Percentiles rank a stretch among this genome's conserved stretches.
phyloP scores from a whole-genome alignment of 2,113 vertebrate genomes.

The Microcebus ravelobensis region DNA sequence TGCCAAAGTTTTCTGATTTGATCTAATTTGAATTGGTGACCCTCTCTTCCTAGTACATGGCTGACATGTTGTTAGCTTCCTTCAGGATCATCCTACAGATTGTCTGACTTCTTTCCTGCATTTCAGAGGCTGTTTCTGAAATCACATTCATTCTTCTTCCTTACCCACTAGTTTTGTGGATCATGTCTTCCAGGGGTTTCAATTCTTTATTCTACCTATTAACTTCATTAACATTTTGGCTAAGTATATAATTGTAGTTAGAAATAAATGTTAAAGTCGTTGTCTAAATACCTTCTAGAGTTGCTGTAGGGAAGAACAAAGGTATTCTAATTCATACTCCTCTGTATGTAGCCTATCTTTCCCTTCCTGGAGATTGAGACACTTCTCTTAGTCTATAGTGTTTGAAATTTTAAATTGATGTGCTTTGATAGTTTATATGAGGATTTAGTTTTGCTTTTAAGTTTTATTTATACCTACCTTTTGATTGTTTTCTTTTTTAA shows the following conservation, averaged over 20 bases:
- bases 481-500: background rate
- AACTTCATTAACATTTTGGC: background rate
- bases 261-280: background rate
- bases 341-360: background rate
- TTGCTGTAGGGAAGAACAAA: background rate
- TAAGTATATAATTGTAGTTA: background rate
- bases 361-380: background rate
- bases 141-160: background rate
- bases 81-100: background rate
- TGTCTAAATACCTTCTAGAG: background rate
- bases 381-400: background rate
- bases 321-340: background rate
- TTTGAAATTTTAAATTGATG: background rate
- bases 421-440: background rate
- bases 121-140: background rate
- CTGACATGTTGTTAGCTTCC: background rate
- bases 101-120: background rate
- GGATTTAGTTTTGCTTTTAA: background rate
- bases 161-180: background rate
- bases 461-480: background rate
- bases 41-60: background rate
- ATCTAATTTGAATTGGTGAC: background rate
- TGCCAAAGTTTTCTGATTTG: background rate
- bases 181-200: background rate
- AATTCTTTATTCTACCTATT: background rate